These are phyloP conservation scores for Antedon mediterranea DNA, from an alignment of 53 echinoderm and acorn worm species.

Conservation along the genomic window DNA sequence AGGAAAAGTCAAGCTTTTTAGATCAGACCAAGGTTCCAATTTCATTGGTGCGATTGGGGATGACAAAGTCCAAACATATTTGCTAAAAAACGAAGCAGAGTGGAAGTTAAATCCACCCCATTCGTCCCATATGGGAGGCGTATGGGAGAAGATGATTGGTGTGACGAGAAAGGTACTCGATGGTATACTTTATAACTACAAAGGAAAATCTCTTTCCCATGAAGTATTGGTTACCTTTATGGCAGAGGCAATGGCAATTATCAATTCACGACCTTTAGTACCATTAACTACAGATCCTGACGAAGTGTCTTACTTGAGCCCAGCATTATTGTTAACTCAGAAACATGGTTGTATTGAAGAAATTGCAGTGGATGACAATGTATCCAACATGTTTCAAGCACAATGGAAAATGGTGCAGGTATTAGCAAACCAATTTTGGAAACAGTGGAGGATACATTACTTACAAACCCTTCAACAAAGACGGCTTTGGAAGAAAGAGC, in stretches of 20 bases:
- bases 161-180: neutral
- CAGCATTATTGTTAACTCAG: conserved; percentile 26
- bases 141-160: neutral
- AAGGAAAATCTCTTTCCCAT: conserved; percentile 16
- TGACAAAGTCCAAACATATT: neutral
- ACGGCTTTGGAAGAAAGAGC: neutral
- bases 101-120: neutral
- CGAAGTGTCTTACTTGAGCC: conserved; percentile 14
- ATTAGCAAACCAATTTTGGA: conserved; percentile 32
- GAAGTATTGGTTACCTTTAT: conserved; percentile 16
- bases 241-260: conserved; percentile 14
- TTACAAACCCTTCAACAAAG: conserved; percentile 14
- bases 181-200: neutral
- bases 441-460: conserved; percentile 23
- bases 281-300: conserved; percentile 31
- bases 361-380: neutral
- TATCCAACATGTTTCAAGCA: conserved; percentile 2
- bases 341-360: conserved; percentile 6
- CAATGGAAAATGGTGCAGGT: conserved; percentile 38
- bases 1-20: neutral
- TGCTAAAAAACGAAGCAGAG: neutral
- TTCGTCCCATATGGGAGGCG: neutral
- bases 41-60: neutral
- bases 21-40: neutral
- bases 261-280: conserved; percentile 8